Base-by-base conservation (phyloP, 2,113 vertebrate genomes). In the Syngnathus floridae region DNA sequence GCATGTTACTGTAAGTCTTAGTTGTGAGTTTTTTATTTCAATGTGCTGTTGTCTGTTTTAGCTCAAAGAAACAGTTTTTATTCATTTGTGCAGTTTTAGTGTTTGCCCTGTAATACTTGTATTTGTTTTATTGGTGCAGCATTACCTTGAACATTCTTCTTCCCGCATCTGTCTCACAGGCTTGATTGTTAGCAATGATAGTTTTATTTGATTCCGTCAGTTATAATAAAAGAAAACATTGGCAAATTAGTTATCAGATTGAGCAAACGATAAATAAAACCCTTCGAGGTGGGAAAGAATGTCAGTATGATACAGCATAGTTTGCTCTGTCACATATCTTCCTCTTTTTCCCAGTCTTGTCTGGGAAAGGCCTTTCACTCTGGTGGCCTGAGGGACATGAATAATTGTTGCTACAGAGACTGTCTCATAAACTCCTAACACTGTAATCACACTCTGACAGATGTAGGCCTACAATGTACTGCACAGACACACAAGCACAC, bases 401-500 rank as follows among this genome's bases (percentile, higher is more conserved):
- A 81, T 84, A 84, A 82, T 73, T 84, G 77, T 86, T 82, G 77
- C 82, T 83, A 78, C 78, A 82, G 78, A 78, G 78, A 71, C 78
- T 82, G 79, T 80, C 86, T 88, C 72, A 86, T 85, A 82, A 85
- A 86, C 81, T 83, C 63, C 63, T 57, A 67, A 75, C 75, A 65
- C 78, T 79, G 81, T 81, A 82, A 87, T 86, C 86, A 81, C 76
- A 75, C 82, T 79, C 71, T 81, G 84, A 82, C 87, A 86, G 78
- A 86, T 76, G 77, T 73, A 77, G 69, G 68, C 73, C 72, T 66
- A 48, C 76, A 61, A 75, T 57, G 76, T 65, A 67, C 19, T 71
- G 59, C 70, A 70, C 57, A 67, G 45, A 65, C 36, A 64, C 49
- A 41, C 40, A 41, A 9, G 12, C 40, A 41, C 72, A 66, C 52